Percentiles rank a stretch among this genome's conserved stretches.
These are phyloP conservation scores for Bombus impatiens DNA, from an alignment of 1,140 invertebrate species.

Conservation along the genomic window DNA sequence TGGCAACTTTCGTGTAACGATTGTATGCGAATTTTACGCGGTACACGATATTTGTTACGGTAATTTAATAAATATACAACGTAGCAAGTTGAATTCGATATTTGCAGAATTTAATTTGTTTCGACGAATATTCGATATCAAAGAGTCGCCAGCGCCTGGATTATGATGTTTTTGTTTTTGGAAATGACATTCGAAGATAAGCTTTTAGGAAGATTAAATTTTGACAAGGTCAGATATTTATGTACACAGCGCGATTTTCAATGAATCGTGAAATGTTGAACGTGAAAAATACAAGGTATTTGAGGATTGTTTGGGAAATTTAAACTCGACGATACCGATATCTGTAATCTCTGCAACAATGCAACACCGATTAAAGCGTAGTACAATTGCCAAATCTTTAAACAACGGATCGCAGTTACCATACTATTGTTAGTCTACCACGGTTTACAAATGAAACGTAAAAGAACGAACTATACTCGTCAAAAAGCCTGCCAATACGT, in stretches of 20 bases:
- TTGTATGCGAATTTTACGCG: background rate
- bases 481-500: background rate
- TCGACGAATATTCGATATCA: background rate
- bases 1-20: background rate
- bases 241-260: background rate
- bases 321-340: background rate
- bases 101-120: background rate
- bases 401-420: background rate
- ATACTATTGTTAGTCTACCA: background rate
- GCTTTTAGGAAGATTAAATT: conserved; percentile 15
- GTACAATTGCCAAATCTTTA: conserved; percentile 13
- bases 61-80: background rate
- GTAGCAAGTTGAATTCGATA: background rate
- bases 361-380: background rate
- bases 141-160: background rate
- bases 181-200: background rate
- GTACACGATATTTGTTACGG: background rate
- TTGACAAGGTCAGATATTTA: conserved; percentile 10
- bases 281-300: conserved; percentile 3
- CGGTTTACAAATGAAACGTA: background rate
- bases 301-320: conserved; percentile 16
- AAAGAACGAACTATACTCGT: background rate
- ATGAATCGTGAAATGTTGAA: background rate
- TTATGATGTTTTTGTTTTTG: background rate
- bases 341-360: conserved; percentile 13